phyloP scores from a whole-genome alignment of 1,140 invertebrate genomes.

The Phymastichus coffea region DNA sequence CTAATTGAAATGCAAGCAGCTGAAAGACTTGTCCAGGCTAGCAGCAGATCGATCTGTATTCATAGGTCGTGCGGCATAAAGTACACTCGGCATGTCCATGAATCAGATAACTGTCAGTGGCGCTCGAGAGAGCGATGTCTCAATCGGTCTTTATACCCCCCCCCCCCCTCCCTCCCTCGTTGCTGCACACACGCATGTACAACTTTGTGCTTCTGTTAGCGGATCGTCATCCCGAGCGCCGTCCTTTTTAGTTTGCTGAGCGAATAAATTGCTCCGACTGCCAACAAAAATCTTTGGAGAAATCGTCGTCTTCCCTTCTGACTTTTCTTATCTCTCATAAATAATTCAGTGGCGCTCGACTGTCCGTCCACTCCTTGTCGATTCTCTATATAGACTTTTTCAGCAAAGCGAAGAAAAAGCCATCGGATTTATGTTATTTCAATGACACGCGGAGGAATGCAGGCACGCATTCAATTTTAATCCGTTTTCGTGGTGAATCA shows the following conservation, averaged over 20 bases:
- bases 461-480: too few species aligned
- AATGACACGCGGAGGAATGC: too few species aligned
- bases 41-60: conserved; percentile 55
- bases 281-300: too few species aligned
- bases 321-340: conserved; percentile 6
- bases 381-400: too few species aligned
- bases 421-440: too few species aligned
- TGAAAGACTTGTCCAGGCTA: conserved; percentile 12
- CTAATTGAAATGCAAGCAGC: conserved; percentile 20
- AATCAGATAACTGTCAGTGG: conserved; percentile 60
- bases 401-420: too few species aligned
- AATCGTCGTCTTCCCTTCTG: too few species aligned
- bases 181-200: not conserved
- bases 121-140: conserved; percentile 51
- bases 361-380: too few species aligned
- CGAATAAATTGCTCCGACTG: conserved; percentile 1
- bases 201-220: not conserved
- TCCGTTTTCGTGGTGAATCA: too few species aligned
- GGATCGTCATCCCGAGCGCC: not conserved
- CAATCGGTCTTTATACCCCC: conserved; percentile 43
- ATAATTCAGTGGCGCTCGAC: conserved; percentile 1
- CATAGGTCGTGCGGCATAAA: conserved; percentile 58
- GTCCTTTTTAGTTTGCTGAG: too few species aligned
- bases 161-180: conserved; percentile 16
- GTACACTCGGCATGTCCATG: conserved; percentile 59